These are phyloP conservation scores for Griposia aprilina DNA, from an alignment of 2,888 invertebrate species.

Conservation along the genomic window DNA sequence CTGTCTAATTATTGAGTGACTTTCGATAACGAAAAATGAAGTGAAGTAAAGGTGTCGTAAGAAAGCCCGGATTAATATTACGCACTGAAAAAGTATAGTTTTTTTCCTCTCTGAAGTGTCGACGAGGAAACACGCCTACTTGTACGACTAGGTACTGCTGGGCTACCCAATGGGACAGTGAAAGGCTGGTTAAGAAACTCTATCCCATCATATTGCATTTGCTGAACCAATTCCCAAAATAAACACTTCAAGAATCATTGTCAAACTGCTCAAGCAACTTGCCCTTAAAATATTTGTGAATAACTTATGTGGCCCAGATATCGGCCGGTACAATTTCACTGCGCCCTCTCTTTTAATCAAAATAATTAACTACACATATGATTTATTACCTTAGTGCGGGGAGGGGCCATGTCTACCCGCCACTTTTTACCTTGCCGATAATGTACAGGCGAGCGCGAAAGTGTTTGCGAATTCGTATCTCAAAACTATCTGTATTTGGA, in stretches of 20 bases:
- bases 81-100: not conserved
- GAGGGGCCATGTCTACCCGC: slow-evolving; percentile 69
- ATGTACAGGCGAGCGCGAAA: slow-evolving; percentile 52
- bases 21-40: not conserved
- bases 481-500: not conserved
- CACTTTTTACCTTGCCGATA: slow-evolving; percentile 68
- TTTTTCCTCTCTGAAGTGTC: too few species aligned
- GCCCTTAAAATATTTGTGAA: slow-evolving; percentile 64
- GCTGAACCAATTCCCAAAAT: slow-evolving; percentile 18
- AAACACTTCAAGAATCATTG: slow-evolving; percentile 12
- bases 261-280: slow-evolving; percentile 31
- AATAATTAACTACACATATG: slow-evolving; percentile 86
- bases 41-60: not conserved
- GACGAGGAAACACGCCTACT: not conserved
- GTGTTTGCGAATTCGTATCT: slow-evolving; percentile 26
- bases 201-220: not conserved
- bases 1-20: not conserved
- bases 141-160: not conserved
- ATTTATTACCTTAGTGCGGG: slow-evolving; percentile 80
- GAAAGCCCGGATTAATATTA: not conserved
- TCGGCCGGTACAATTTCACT: slow-evolving; percentile 72
- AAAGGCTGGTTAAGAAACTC: not conserved
- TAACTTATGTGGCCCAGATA: slow-evolving; percentile 75
- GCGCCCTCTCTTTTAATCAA: slow-evolving; percentile 82
- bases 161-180: not conserved